Evolutionary conservation across 2,113 vertebrate genomes (phyloP).

Genomic region (Pogonocichla stellata): DNA sequence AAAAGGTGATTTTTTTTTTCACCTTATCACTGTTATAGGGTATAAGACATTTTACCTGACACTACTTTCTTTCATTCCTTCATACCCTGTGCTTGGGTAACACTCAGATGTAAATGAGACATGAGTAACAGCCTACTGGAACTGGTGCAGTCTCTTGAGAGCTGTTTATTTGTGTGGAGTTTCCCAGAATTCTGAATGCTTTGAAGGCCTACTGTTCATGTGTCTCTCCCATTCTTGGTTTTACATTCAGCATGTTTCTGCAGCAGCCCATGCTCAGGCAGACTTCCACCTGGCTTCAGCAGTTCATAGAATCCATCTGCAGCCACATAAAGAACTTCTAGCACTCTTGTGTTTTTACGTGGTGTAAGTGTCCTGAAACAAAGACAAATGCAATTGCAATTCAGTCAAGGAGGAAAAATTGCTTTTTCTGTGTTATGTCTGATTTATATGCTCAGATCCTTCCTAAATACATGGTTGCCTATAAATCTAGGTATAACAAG

Average conservation of each 20-base stretch:
- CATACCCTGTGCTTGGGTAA: not conserved
- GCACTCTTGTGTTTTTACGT: not conserved
- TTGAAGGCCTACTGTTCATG: not conserved
- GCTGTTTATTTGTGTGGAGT: not conserved
- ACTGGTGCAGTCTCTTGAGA: not conserved
- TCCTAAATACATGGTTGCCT: not conserved
- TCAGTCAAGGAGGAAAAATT: not conserved
- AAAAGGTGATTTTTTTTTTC: not conserved
- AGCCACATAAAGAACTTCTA: not conserved
- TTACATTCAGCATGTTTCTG: not conserved
- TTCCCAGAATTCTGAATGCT: not conserved
- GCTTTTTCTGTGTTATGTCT: not conserved
- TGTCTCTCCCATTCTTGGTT: not conserved
- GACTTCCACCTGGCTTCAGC: not conserved
- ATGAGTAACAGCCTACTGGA: not conserved
- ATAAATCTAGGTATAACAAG: not conserved
- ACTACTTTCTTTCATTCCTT: not conserved
- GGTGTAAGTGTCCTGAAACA: fast-evolving
- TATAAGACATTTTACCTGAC: not conserved
- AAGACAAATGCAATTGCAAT: not conserved
- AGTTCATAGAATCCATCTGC: not conserved
- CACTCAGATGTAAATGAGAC: not conserved
- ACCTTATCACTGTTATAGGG: not conserved
- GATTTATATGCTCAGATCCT: not conserved
- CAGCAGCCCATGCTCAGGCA: not conserved